A percentile compares a stretch with the other conserved stretches of the same genome.
These are phyloP conservation scores for Leptinotarsa peninsularis DNA, from an alignment of 2,888 invertebrate species.

Conservation along the genomic window DNA sequence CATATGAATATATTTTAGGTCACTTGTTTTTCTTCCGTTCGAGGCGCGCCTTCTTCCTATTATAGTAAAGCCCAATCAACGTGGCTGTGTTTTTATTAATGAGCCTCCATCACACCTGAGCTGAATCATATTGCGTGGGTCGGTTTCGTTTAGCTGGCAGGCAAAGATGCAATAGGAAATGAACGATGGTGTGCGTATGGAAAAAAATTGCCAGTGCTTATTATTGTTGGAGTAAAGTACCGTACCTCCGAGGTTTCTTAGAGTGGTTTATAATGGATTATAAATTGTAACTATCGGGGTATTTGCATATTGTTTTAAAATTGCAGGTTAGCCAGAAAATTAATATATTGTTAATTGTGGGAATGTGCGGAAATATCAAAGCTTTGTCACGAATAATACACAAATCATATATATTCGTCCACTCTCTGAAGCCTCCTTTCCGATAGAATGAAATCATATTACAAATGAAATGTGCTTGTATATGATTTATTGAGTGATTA, in stretches of 20 bases:
- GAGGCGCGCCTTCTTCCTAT: slow-evolving; percentile 63
- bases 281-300: slow-evolving; percentile 47
- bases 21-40: slow-evolving; percentile 58
- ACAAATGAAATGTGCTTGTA: neutral
- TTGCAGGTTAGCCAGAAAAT: slow-evolving; percentile 27
- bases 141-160: slow-evolving; percentile 21
- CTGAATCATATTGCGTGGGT: slow-evolving; percentile 57
- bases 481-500: no score
- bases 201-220: slow-evolving; percentile 36
- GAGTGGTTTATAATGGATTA: slow-evolving; percentile 49
- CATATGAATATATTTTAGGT: slow-evolving; percentile 60
- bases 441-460: neutral
- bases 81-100: slow-evolving; percentile 65
- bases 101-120: slow-evolving; percentile 64
- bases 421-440: neutral
- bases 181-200: slow-evolving; percentile 35
- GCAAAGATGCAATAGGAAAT: slow-evolving; percentile 45
- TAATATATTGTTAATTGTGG: slow-evolving; percentile 19
- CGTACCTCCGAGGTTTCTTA: slow-evolving; percentile 40
- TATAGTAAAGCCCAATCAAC: slow-evolving; percentile 66
- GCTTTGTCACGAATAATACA: neutral
- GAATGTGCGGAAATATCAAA: slow-evolving; percentile 15
- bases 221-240: slow-evolving; percentile 44
- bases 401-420: neutral
- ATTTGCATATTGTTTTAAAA: slow-evolving; percentile 46